phyloP scores from a whole-genome alignment of 2,888 invertebrate genomes.

The Polia nebulosa region DNA sequence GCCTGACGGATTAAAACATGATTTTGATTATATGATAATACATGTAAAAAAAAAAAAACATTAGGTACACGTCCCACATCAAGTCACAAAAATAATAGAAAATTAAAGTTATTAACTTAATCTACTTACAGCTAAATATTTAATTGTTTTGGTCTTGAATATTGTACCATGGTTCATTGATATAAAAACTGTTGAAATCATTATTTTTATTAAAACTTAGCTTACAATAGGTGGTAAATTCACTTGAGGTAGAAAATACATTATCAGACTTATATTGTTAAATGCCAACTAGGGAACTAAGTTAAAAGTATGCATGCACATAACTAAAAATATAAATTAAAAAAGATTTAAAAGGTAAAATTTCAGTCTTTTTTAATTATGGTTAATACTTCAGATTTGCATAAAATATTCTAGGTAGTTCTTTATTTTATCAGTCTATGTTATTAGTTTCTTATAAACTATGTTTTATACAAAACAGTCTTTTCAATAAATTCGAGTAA shows the following conservation, averaged over 20 bases:
- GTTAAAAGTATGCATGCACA: constrained; percentile 2
- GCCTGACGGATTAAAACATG: too few species aligned
- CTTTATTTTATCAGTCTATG: constrained; percentile 24
- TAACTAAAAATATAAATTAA: not conserved
- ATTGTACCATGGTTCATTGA: constrained; percentile 25
- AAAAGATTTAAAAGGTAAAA: not conserved
- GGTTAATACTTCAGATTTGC: constrained; percentile 11
- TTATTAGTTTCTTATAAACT: constrained; percentile 4
- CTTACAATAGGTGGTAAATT: constrained; percentile 25
- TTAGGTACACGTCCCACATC: not conserved
- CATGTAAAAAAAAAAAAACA: not conserved
- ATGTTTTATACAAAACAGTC: constrained; percentile 14
- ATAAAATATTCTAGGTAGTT: not conserved
- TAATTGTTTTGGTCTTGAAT: constrained; percentile 16
- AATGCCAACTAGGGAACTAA: constrained; percentile 12
- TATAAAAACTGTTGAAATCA: not conserved
- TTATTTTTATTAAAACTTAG: too few species aligned
- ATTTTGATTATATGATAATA: not conserved
- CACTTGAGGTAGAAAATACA: constrained; percentile 49
- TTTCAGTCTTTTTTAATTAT: constrained; percentile 42
- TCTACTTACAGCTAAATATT: constrained; percentile 3
- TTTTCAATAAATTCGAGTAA: not conserved
- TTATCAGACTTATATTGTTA: constrained; percentile 24
- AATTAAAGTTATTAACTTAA: constrained; percentile 5
- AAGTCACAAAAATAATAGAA: not conserved